Conservation (phyloP, 2,888 invertebrate species). For the Hypolimnas misippus region DNA sequence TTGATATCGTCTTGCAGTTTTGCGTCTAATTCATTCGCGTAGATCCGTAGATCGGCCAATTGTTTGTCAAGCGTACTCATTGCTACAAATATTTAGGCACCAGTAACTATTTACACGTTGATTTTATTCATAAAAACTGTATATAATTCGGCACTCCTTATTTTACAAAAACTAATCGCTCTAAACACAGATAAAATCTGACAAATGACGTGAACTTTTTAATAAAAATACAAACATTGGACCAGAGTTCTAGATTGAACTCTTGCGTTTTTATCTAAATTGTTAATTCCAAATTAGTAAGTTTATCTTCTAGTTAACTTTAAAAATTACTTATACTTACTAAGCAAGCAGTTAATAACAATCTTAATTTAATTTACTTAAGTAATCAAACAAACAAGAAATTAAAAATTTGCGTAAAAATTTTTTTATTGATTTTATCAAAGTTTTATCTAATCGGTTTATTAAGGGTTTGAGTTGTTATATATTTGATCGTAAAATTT, state of each 20-base stretch:
- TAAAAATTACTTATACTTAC: not conserved
- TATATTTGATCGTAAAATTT: not conserved
- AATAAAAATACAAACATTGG: constrained; percentile 22
- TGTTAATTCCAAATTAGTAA: too few relatives aligned
- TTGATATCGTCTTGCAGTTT: constrained; percentile 80
- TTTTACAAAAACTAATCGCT: constrained; percentile 20
- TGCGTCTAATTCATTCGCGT: constrained; percentile 78
- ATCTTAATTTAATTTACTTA: too few relatives aligned
- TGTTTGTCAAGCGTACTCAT: constrained; percentile 80
- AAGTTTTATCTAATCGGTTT: too few relatives aligned
- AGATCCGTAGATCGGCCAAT: constrained; percentile 75
- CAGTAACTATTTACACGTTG: constrained; percentile 23
- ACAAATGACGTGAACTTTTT: constrained; percentile 19
- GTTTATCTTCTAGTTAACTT: too few relatives aligned
- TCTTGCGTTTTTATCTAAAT: not conserved
- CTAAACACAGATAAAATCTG: constrained; percentile 30
- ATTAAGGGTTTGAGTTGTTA: not conserved
- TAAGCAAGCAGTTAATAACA: too few relatives aligned
- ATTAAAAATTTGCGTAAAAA: too few relatives aligned
- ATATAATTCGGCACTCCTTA: constrained; percentile 38
- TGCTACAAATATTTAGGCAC: constrained; percentile 20
- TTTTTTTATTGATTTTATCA: not conserved
- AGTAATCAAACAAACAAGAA: too few relatives aligned
- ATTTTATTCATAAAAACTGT: constrained; percentile 33
- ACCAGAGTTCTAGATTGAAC: constrained; percentile 7